Conservation (phyloP, 2,888 invertebrate genomes). For the Bellardia pandia region DNA sequence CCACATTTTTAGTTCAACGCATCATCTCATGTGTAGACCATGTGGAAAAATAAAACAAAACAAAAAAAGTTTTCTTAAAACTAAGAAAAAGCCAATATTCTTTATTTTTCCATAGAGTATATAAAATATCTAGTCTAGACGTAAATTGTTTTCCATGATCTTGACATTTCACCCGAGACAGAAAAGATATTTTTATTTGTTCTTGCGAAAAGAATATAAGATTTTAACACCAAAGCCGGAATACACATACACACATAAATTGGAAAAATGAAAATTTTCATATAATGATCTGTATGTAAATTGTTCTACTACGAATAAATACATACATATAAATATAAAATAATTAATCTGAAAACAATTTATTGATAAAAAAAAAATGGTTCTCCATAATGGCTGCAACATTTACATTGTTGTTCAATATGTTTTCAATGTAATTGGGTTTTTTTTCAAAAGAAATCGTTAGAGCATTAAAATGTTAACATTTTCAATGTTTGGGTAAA, state of each 20-base stretch:
- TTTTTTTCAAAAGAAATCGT: no score
- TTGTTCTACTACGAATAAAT: background rate
- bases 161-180: constrained; percentile 70
- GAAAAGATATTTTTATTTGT: background rate
- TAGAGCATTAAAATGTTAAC: no score
- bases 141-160: constrained; percentile 68
- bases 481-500: no score
- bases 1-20: constrained; percentile 26
- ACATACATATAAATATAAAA: background rate
- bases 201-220: constrained; percentile 2
- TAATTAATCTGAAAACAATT: background rate
- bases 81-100: background rate
- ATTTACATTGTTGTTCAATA: no score
- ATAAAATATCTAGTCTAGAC: constrained; percentile 67
- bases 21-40: constrained; percentile 66
- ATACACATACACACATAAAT: background rate
- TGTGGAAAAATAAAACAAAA: constrained; percentile 55
- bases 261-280: background rate
- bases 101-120: constrained; percentile 22
- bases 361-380: no score
- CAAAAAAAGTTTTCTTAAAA: constrained; percentile 51
- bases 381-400: no score
- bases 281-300: constrained; percentile 1
- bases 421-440: no score
- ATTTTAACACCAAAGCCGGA: background rate